Evolutionary conservation across 2,797 vertebrate species (phyloP).

Genomic region (Phalanger gymnotis): DNA sequence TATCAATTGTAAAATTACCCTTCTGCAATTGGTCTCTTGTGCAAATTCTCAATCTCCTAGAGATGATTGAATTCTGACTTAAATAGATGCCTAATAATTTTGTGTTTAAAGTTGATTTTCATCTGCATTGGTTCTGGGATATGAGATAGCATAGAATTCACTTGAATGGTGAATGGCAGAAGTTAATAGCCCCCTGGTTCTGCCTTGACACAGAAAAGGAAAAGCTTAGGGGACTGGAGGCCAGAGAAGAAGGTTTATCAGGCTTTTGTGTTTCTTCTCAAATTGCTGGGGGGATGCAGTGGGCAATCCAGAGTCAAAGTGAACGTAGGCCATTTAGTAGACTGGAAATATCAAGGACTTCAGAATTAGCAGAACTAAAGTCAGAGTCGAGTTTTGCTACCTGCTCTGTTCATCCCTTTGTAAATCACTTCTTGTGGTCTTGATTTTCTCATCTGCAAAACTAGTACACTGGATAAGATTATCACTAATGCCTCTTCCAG

Average conservation of each 20-base stretch:
- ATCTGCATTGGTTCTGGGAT: not conserved
- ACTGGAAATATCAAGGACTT: not conserved
- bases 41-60: not conserved
- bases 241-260: not conserved
- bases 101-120: slow-evolving; percentile 7
- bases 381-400: not conserved
- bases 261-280: not conserved
- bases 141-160: not conserved
- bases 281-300: not conserved
- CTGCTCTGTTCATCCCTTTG: not conserved
- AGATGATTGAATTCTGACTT: not conserved
- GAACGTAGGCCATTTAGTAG: not conserved
- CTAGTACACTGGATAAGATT: too few relatives aligned
- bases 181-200: not conserved
- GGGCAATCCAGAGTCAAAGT: not conserved
- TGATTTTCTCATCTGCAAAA: not conserved
- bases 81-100: not conserved
- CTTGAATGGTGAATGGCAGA: not conserved
- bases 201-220: not conserved
- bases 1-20: not conserved
- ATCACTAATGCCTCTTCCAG: not conserved
- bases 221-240: not conserved
- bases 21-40: not conserved
- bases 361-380: not conserved
- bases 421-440: not conserved